These are phyloP conservation scores for Piprites chloris DNA, from an alignment of 2,113 vertebrate genomes.

Conservation along the genomic window DNA sequence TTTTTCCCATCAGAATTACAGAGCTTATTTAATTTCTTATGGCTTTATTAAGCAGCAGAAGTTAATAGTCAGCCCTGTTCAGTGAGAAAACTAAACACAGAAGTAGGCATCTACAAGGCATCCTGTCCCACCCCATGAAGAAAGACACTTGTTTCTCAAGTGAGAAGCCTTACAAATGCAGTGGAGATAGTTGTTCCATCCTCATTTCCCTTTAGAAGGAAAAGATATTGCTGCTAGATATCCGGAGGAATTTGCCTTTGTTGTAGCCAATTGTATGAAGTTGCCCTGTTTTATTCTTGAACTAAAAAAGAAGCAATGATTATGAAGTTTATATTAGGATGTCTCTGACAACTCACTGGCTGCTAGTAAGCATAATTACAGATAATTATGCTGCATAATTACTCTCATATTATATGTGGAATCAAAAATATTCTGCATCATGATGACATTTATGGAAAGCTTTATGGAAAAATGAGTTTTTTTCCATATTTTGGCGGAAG, in stretches of 20 bases:
- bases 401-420: background rate
- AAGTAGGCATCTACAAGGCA: background rate
- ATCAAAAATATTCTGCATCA: background rate
- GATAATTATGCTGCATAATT: background rate
- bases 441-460: background rate
- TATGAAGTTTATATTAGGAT: background rate
- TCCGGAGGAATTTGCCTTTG: background rate
- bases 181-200: background rate
- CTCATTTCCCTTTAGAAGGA: background rate
- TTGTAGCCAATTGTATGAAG: background rate
- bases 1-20: background rate
- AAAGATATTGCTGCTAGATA: background rate
- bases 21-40: background rate
- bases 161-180: background rate
- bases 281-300: background rate
- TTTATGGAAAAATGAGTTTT: background rate
- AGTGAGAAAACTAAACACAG: background rate
- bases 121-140: background rate
- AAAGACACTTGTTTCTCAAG: background rate
- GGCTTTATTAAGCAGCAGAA: background rate
- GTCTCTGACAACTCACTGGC: background rate
- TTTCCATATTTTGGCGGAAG: background rate
- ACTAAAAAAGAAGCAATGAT: background rate
- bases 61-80: background rate
- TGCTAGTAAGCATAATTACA: background rate